Conservation (phyloP, 2,113 vertebrate species). For the Hoplias malabaricus region DNA sequence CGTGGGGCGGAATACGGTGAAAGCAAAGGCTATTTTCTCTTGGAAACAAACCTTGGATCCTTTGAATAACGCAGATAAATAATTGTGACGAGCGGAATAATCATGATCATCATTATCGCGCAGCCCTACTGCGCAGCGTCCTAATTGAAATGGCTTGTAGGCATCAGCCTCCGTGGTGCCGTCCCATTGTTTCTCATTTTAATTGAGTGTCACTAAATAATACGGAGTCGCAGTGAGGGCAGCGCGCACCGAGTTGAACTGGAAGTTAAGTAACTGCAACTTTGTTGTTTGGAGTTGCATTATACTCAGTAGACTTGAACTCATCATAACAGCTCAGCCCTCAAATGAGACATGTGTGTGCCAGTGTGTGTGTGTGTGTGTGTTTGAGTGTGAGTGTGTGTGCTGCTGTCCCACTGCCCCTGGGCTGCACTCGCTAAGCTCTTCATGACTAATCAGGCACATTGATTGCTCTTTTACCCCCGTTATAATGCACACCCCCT, state of each 20-base stretch:
- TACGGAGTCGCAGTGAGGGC: background rate
- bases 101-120: background rate
- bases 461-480: conserved; percentile 10
- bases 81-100: background rate
- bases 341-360: background rate
- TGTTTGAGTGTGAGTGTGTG: background rate
- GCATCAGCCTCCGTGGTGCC: background rate
- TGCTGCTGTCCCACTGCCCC: background rate
- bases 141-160: background rate
- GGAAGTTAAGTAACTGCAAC: background rate
- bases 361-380: background rate
- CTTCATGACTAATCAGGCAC: conserved; percentile 32
- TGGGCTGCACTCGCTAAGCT: background rate
- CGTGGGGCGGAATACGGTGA: no score
- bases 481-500: background rate
- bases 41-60: no score
- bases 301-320: conserved; percentile 3
- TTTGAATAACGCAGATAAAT: no score
- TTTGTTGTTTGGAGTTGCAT: conserved; percentile 10
- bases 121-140: background rate
- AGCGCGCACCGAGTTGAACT: background rate
- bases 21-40: no score
- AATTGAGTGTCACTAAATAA: background rate
- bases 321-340: background rate
- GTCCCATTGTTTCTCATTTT: background rate